These are phyloP conservation scores for Pararge aegeria DNA, from an alignment of 1,140 invertebrate species.

Conservation along the genomic window DNA sequence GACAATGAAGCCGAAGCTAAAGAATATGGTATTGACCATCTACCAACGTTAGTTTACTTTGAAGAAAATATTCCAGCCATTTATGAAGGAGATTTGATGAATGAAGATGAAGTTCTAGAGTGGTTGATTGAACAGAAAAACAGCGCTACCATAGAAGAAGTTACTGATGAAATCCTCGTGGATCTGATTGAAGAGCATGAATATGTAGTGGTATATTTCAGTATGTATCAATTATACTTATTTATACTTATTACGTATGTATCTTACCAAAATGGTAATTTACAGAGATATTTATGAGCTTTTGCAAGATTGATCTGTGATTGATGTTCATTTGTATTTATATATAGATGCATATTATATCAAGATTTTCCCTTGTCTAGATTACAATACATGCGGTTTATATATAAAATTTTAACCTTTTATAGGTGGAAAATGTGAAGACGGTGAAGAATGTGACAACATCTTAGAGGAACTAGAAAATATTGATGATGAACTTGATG, in stretches of 20 bases:
- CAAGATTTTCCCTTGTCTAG: too few species aligned
- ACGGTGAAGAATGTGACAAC: slow-evolving; percentile 91
- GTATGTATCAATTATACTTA: slow-evolving; percentile 77
- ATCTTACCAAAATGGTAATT: too few species aligned
- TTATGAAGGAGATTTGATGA: slow-evolving; percentile 94
- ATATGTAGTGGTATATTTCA: slow-evolving; percentile 97
- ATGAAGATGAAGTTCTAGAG: slow-evolving; percentile 94
- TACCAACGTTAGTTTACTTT: slow-evolving; percentile 94
- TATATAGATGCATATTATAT: too few species aligned
- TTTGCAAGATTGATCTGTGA: too few species aligned
- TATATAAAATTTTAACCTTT: too few species aligned
- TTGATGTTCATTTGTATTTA: too few species aligned
- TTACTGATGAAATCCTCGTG: slow-evolving; percentile 94
- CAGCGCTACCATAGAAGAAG: slow-evolving; percentile 95
- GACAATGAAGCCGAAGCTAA: slow-evolving; percentile 93
- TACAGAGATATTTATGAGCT: too few species aligned
- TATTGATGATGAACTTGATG: slow-evolving; percentile 96
- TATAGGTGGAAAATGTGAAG: slow-evolving; percentile 90
- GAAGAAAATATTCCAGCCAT: slow-evolving; percentile 95
- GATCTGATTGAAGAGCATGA: slow-evolving; percentile 94
- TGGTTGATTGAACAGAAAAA: slow-evolving; percentile 96
- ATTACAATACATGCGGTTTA: too few species aligned
- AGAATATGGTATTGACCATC: slow-evolving; percentile 93
- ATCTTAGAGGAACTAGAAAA: slow-evolving; percentile 93
- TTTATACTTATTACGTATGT: neutral